phyloP scores from a whole-genome alignment of 2,888 invertebrate species.

The Tachina grossa region DNA sequence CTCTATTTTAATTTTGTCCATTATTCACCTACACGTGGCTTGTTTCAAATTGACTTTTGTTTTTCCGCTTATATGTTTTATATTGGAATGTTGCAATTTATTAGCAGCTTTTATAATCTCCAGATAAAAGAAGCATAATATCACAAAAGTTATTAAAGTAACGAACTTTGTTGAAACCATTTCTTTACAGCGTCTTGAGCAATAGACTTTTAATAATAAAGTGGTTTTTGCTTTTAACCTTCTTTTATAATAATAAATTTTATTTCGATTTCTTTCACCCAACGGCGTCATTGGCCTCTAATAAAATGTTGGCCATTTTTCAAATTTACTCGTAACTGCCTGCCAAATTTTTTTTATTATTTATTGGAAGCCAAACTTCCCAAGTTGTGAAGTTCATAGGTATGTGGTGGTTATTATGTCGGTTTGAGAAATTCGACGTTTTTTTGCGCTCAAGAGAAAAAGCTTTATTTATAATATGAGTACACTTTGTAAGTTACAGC shows the following conservation, averaged over 20 bases:
- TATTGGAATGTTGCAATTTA: conserved; percentile 41
- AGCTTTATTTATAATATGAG: no score
- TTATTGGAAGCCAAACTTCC: conserved; percentile 8
- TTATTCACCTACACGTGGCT: conserved; percentile 24
- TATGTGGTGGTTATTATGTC: no score
- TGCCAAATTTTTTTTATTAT: conserved; percentile 39
- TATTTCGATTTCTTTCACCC: not conserved
- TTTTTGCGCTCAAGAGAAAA: not conserved
- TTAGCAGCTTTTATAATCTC: conserved; percentile 36
- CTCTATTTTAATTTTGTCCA: not conserved
- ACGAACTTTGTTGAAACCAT: conserved; percentile 53
- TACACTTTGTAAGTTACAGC: no score
- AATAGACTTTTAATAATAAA: conserved; percentile 7
- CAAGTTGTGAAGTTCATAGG: not conserved
- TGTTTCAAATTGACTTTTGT: conserved; percentile 36
- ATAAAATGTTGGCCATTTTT: conserved; percentile 39
- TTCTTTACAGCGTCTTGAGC: not conserved
- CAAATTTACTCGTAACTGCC: conserved; percentile 14
- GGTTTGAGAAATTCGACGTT: not conserved
- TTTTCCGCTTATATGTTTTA: conserved; percentile 50
- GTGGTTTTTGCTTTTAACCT: not conserved
- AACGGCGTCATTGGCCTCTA: conserved; percentile 44
- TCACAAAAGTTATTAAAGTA: conserved; percentile 35
- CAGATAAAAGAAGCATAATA: conserved; percentile 7
- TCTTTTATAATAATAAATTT: conserved; percentile 66